Percentiles rank a stretch among this genome's conserved stretches.
phyloP scores from a whole-genome alignment of 1,140 invertebrate genomes.

The Pseudomyrmex dendroicus region DNA sequence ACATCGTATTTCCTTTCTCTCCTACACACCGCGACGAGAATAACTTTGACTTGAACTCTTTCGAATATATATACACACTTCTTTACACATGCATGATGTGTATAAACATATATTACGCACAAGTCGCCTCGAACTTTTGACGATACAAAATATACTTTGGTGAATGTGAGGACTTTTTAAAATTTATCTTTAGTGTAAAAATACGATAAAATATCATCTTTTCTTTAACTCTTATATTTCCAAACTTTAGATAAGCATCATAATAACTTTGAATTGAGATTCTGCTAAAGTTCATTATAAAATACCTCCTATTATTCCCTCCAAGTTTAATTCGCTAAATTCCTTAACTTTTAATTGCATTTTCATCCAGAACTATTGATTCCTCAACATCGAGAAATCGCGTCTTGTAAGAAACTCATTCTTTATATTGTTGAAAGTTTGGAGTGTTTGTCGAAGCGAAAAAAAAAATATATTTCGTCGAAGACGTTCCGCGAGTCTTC shows the following conservation, averaged over 20 bases:
- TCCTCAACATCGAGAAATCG: background rate
- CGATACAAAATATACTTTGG: too few species aligned
- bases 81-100: background rate
- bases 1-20: conserved; percentile 38
- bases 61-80: background rate
- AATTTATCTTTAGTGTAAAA: background rate
- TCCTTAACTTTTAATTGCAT: background rate
- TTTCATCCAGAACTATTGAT: background rate
- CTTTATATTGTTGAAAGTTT: background rate
- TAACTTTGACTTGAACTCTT: conserved; percentile 54
- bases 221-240: background rate
- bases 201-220: background rate
- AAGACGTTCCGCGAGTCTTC: too few species aligned
- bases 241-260: background rate
- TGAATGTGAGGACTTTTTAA: background rate
- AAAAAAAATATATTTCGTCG: too few species aligned
- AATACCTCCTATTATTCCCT: background rate
- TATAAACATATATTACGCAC: background rate
- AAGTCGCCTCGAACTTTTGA: background rate
- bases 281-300: background rate
- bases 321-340: conserved; percentile 2
- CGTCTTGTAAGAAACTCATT: too few species aligned
- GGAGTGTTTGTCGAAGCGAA: too few species aligned
- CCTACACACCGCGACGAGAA: background rate
- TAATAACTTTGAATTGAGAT: conserved; percentile 1